Evolutionary conservation across 2,797 vertebrate species (phyloP), one percentile per base, ranked within the genome.

Genomic region (Craterocephalus amniculus): DNA sequence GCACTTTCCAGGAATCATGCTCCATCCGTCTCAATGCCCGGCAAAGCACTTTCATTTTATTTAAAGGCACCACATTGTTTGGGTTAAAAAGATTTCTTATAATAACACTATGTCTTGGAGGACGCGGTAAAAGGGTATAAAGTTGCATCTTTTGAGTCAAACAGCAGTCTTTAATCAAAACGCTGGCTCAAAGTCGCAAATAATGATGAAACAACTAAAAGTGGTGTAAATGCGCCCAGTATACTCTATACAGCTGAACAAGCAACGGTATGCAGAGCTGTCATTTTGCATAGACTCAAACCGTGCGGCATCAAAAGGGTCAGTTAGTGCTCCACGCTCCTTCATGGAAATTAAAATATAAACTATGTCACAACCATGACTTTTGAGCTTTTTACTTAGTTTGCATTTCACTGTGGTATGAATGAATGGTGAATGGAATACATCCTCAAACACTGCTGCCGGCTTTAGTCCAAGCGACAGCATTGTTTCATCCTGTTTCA

Each of bases 1-100:
- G 79, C 75, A 79, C 88, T 89, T 80, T 90, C 71, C 89, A 89
- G 91, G 89, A 92, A 93, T 87, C 80, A 82, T 1, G 79, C 86
- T 87, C 74, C 67, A 80, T 70, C 78, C 40, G 58, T 83, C 85
- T 78, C 85, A 74, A 1, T 80, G 66, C 80, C 83, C 74, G 45
- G 65, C 71, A 56, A 68, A 62, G 61, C 76, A 80, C 88, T 85
- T 87, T 87, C 78, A 87, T 83, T 91, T 84, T 76, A 87, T 87
- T 90, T 85, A 76, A 87, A 73, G 52, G 83, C 67, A 70, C 84
- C 83, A 79, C 85, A 87, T 88, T 92, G 85, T 90, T 92, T 89
- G 61, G 86, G 72, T 87, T 87, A 72, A 80, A 74, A 49, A 56
- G 66, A 80, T 81, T 76, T 59, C 80, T 88, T 87, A 79, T 81